phyloP scores from a whole-genome alignment of 2,797 vertebrate species.

The Protonibea diacanthus region DNA sequence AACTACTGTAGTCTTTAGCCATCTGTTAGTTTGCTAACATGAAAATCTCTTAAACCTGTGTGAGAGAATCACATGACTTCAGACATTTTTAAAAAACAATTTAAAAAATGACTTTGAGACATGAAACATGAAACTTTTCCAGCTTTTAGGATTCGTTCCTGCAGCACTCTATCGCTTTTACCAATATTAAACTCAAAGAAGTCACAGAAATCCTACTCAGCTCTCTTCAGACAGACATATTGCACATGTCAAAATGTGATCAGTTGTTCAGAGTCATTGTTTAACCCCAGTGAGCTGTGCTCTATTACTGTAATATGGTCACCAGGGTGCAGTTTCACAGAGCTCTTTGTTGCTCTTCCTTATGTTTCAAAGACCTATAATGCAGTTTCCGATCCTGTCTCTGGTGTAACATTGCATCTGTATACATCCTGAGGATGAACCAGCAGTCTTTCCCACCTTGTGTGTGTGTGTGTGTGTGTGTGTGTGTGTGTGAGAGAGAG shows the following conservation, averaged over 20 bases:
- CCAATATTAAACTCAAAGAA: not conserved
- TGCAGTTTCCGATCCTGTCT: conserved; percentile 36
- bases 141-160: too few species aligned
- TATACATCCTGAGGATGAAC: conserved; percentile 43
- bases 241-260: conserved; percentile 41
- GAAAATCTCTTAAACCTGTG: too few species aligned
- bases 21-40: too few species aligned
- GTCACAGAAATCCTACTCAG: not conserved
- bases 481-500: conserved; percentile 20
- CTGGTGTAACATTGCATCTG: conserved; percentile 43
- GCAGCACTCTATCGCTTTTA: not conserved
- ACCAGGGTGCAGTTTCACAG: conserved; percentile 35
- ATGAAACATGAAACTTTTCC: too few species aligned
- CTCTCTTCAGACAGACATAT: conserved; percentile 4
- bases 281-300: conserved; percentile 22
- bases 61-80: too few species aligned
- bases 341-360: conserved; percentile 47
- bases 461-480: conserved; percentile 15
- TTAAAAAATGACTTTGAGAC: too few species aligned
- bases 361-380: conserved; percentile 43
- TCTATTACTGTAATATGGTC: conserved; percentile 14
- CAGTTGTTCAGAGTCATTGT: conserved; percentile 26
- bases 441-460: conserved; percentile 35
- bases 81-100: too few species aligned
- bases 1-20: too few species aligned